phyloP scores from a whole-genome alignment of 2,113 vertebrate species.

The Austrofundulus limnaeus region DNA sequence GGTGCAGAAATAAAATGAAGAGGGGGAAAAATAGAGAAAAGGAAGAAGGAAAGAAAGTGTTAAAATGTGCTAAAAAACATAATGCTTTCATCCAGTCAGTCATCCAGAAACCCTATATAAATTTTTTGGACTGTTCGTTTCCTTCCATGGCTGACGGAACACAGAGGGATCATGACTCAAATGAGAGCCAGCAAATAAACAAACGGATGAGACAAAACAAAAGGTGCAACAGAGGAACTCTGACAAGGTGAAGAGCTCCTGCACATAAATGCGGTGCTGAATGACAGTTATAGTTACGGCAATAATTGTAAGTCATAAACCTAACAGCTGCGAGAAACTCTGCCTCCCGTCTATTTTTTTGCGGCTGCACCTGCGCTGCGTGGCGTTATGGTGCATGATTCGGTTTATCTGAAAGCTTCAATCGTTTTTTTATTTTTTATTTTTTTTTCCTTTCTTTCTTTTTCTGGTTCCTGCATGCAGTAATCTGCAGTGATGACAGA shows the following conservation, averaged over 20 bases:
- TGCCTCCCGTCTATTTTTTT: conserved; percentile 29
- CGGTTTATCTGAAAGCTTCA: conserved; percentile 23
- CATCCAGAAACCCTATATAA: background rate
- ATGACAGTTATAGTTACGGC: conserved; percentile 61
- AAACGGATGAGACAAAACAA: conserved; percentile 29
- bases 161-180: conserved; percentile 30
- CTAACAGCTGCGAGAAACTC: conserved; percentile 52
- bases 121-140: conserved; percentile 14
- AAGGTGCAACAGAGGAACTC: conserved; percentile 18
- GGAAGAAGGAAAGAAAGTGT: background rate
- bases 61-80: background rate
- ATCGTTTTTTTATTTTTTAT: conserved; percentile 7
- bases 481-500: conserved; percentile 50
- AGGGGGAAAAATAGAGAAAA: conserved; percentile 2
- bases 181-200: conserved; percentile 25
- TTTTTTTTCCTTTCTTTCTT: too few species aligned
- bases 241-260: conserved; percentile 32
- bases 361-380: conserved; percentile 39
- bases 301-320: conserved; percentile 64
- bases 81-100: conserved; percentile 1
- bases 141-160: conserved; percentile 3
- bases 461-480: conserved; percentile 36
- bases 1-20: conserved; percentile 47
- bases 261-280: conserved; percentile 39
- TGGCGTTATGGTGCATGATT: conserved; percentile 25